Base-by-base conservation (phyloP, 2,113 vertebrate species). In the Rana temporaria region DNA sequence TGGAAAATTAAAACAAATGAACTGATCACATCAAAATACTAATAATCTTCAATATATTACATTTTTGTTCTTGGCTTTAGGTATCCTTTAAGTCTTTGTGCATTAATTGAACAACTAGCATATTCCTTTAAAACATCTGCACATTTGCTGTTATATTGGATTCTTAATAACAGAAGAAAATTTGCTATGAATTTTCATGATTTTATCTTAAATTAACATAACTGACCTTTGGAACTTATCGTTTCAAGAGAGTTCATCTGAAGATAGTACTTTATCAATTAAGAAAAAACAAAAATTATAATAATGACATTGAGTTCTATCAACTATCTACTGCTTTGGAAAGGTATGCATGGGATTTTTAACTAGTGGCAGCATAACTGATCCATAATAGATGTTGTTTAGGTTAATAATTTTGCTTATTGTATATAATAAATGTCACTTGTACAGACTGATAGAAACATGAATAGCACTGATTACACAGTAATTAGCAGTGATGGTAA, bases 401-500 rank as follows among this genome's bases (percentile, higher is more conserved):
- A 92, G 91, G 90, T 90, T 89, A 85, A 84, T 86, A 88, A 88
- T 88, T 89, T 89, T 90, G 92, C 91, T 91, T 89, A 84, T 90
- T 92, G 91, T 90, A 88, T 85, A 86, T 89, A 91, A 89, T 88
- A 91, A 92, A 92, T 85, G 88, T 90, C 94, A 92, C 90, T 90
- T 89, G 91, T 88, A 91, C 90, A 90, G 92, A 90, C 87, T 89
- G 90, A 91, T 92, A 93, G 90, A 91, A 91, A 86, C 89, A 87
- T 88, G 90, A 93, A 92, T 90, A 89, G 90, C 89, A 90, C 89
- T 90, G 91, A 85, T 91, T 93, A 92, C 92, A 90, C 87, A 88
- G 91, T 92, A 92, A 94, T 91, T 92, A 92, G 91, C 87, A 81
- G 88, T 91, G 92, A 93, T 94, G 89, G 84, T 92, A 90, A 94